Evolutionary conservation across 2,888 invertebrate genomes (phyloP).

Genomic region (Periphyllus acericola): DNA sequence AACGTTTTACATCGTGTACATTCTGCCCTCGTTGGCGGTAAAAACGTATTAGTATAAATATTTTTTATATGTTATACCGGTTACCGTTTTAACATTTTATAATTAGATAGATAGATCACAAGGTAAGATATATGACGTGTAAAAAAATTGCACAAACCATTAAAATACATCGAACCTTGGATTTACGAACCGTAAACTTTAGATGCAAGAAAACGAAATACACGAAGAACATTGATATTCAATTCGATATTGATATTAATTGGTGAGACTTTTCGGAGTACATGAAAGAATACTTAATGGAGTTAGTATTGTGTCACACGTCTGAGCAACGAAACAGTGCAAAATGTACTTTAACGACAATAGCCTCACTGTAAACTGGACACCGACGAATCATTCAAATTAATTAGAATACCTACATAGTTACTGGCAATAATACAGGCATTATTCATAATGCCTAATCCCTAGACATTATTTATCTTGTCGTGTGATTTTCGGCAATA

Average conservation of each 20-base stretch:
- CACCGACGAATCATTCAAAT: neutral
- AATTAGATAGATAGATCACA: conserved; percentile 12
- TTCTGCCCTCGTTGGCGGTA: neutral
- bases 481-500: too few species aligned
- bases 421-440: too few species aligned
- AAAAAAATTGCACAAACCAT: conserved; percentile 5
- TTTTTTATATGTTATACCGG: neutral
- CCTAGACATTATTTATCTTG: too few species aligned
- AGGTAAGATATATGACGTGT: neutral
- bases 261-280: neutral
- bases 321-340: too few species aligned
- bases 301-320: neutral
- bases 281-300: neutral
- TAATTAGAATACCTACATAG: neutral
- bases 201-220: neutral
- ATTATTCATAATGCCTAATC: too few species aligned
- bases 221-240: neutral
- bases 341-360: too few species aligned
- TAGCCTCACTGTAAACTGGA: neutral
- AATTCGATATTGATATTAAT: neutral
- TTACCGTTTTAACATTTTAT: conserved; percentile 10
- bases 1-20: neutral
- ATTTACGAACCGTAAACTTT: conserved; percentile 28
- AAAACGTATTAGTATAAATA: neutral
- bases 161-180: conserved; percentile 30